Conservation (phyloP, 2,888 invertebrate species). For the Eugnorisma glareosa region DNA sequence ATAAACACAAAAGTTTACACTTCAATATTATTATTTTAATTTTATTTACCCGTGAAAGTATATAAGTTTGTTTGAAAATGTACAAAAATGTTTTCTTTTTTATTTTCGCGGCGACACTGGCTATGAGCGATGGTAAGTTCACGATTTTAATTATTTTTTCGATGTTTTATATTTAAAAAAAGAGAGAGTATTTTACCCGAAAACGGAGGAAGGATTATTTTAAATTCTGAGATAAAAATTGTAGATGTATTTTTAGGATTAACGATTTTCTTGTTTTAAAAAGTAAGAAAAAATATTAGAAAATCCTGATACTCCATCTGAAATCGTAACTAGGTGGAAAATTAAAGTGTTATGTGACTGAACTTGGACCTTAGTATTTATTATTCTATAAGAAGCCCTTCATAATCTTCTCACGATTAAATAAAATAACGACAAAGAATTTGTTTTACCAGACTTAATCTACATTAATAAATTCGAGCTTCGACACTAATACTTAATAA, state of each 20-base stretch:
- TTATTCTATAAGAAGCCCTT: neutral
- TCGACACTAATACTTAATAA: neutral
- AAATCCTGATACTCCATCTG: neutral
- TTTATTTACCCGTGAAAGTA: constrained; percentile 33
- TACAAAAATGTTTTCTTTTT: constrained; percentile 74
- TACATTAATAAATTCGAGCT: neutral
- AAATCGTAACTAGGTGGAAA: neutral
- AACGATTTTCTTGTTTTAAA: neutral
- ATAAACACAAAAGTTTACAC: constrained; percentile 48
- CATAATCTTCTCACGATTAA: neutral
- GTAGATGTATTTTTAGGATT: neutral
- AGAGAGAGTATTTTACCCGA: neutral
- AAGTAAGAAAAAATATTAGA: neutral
- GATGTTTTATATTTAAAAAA: neutral
- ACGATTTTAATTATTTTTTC: neutral
- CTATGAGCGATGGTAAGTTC: constrained; percentile 76
- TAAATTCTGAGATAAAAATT: too few species aligned
- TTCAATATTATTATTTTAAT: constrained; percentile 17
- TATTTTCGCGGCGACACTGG: constrained; percentile 73
- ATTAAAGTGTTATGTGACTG: neutral
- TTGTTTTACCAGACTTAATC: neutral
- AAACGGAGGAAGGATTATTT: neutral
- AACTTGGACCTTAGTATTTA: neutral
- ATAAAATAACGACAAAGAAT: neutral
- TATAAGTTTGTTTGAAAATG: constrained; percentile 69